phyloP scores from a whole-genome alignment of 2,888 invertebrate genomes.

The Hypolimnas misippus region DNA sequence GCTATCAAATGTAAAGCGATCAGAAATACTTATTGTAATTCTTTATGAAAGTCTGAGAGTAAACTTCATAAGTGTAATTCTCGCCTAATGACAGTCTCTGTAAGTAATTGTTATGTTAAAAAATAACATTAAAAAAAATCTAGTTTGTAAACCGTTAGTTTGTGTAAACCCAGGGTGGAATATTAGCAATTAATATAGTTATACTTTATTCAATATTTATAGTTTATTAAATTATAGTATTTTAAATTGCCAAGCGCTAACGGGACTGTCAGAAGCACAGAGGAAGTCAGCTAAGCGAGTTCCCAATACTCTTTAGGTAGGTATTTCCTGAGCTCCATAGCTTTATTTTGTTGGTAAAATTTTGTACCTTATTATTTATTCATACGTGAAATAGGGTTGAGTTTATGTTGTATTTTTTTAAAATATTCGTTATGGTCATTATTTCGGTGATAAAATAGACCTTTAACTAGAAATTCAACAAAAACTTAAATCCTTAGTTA shows the following conservation, averaged over 20 bases:
- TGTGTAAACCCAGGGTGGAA: not conserved
- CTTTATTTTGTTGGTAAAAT: not conserved
- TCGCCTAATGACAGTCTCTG: too few species aligned
- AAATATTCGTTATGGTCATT: too few species aligned
- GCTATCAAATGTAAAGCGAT: too few species aligned
- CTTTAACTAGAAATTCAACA: too few species aligned
- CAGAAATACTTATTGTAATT: too few species aligned
- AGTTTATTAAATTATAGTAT: not conserved
- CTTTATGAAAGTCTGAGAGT: too few species aligned
- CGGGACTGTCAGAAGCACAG: not conserved
- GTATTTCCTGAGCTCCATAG: not conserved
- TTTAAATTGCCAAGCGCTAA: conserved; percentile 1
- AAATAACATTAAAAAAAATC: not conserved
- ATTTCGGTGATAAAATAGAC: too few species aligned
- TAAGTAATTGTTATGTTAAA: too few species aligned
- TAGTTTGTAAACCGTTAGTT: not conserved
- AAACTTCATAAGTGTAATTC: too few species aligned
- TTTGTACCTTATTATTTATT: too few species aligned
- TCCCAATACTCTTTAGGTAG: conserved; percentile 1
- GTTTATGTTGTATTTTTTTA: too few species aligned
- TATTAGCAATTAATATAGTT: not conserved
- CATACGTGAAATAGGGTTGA: not conserved
- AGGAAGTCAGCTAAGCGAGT: not conserved
- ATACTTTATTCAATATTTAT: not conserved
- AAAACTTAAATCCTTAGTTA: too few species aligned